A percentile compares a stretch with the other conserved stretches of the same genome.
Evolutionary conservation across 2,113 vertebrate genomes (phyloP).

Genomic region (Diphyllodes magnificus): DNA sequence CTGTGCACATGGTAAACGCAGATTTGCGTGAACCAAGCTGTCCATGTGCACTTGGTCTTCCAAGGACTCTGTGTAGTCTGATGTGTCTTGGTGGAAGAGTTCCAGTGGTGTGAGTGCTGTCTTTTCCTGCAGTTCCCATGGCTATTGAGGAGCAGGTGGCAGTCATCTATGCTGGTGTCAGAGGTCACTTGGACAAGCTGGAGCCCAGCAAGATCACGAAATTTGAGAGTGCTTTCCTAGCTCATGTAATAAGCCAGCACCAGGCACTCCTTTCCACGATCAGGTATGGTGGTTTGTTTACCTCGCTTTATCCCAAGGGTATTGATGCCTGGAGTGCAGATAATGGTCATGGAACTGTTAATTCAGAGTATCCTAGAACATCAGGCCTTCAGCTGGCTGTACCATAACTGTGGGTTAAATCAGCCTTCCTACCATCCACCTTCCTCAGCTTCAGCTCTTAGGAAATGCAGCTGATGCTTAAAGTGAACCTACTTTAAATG

Average conservation of each 20-base stretch:
- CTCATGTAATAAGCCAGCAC: constrained; percentile 89
- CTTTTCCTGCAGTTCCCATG: constrained; percentile 83
- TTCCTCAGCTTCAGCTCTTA: not conserved
- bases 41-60: fast-evolving
- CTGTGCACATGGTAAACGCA: fast-evolving
- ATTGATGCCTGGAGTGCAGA: not conserved
- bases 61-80: not conserved
- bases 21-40: fast-evolving
- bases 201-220: constrained; percentile 97
- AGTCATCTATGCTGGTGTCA: constrained; percentile 96
- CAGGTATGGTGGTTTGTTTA: constrained; percentile 66
- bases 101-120: not conserved
- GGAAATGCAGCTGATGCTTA: not conserved
- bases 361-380: not conserved
- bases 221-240: constrained; percentile 92
- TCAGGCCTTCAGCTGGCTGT: not conserved
- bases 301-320: not conserved
- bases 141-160: constrained; percentile 97
- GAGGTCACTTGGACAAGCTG: constrained; percentile 94
- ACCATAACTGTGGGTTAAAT: not conserved
- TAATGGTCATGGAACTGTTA: not conserved
- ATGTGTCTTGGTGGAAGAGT: not conserved
- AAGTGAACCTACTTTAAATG: fast-evolving
- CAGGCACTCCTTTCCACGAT: constrained; percentile 85
- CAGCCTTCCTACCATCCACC: fast-evolving